Base-by-base conservation (phyloP, 2,797 vertebrate genomes). In the Craterocephalus amniculus region DNA sequence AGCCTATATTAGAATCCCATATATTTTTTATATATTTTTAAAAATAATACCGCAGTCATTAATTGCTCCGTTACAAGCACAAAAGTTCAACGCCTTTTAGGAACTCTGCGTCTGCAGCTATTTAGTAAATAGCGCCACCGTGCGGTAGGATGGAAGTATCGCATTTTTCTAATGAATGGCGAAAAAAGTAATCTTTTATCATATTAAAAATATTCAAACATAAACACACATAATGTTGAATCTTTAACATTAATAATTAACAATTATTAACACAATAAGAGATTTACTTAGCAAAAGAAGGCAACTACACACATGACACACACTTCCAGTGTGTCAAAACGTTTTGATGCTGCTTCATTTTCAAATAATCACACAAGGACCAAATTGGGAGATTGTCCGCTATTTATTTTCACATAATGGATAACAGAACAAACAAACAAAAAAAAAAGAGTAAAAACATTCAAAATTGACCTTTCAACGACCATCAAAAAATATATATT, bases 401-500 rank as follows among this genome's bases (percentile, higher is more conserved):
- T 43, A 75, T 88, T 91, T 85, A 87, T 88, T 90, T 78, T 43
- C 6, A 75, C 58, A 67, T 11, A 2, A 60, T 64, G 54, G 31
- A 70, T 65, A n/a, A 20, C 9, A 6, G 22, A 65, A 52, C 31
- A 73, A 61, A 58, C 74, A 80, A 70, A 48, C 12, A 59, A 72
- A 63, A 26, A 73, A 67, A 45, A 78, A 67, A 61, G 1, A 38
- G 36, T 7, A 18, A 70, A 65, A 31, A 76, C 31, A 74, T 38
- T 49, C 20, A 70, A 34, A 2, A 45, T 6, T 6, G n/a, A 6
- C 49, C 34, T 63, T 26, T 27, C 35, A 78, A 16, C 60, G 31
- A 38, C 31, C 40, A 59, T 65, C 63, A 89, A 76, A 83, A 84
- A 18, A 43, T 16, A 93, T 91, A 94, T 93, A 94, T 93, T 94